A percentile compares a stretch with the other conserved stretches of the same genome.
Conservation (phyloP, 1,140 invertebrate species). For the Bursaphelenchus mucronatus region DNA sequence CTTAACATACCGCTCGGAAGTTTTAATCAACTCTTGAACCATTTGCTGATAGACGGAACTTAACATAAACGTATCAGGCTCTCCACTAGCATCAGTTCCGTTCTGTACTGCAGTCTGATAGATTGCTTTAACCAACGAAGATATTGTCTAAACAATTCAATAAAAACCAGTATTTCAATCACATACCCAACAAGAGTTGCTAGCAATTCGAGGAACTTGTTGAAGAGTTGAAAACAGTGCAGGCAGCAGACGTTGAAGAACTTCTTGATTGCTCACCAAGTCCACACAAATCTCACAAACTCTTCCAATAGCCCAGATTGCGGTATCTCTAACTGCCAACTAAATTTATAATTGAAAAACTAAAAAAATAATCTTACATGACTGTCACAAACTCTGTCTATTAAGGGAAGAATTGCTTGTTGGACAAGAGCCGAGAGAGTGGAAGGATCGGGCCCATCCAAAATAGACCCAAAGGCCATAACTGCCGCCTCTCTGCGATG, state of each 20-base stretch:
- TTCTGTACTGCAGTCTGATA: constrained; percentile 71
- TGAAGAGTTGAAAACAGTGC: constrained; percentile 78
- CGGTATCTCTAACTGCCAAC: constrained; percentile 86
- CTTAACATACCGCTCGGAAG: constrained; percentile 79
- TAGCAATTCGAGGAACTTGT: constrained; percentile 87
- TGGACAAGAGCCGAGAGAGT: constrained; percentile 88
- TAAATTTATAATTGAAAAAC: constrained; percentile 27
- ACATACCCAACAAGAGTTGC: constrained; percentile 90
- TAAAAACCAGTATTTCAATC: constrained; percentile 11
- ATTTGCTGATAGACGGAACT: constrained; percentile 89
- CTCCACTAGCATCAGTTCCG: constrained; percentile 66
- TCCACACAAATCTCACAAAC: constrained; percentile 96
- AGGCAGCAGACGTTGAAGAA: constrained; percentile 76
- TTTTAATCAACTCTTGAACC: constrained; percentile 81
- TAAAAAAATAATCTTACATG: constrained; percentile 63
- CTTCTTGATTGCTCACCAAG: constrained; percentile 83
- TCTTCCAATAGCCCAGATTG: constrained; percentile 93
- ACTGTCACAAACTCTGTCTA: constrained; percentile 83
- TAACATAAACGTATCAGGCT: constrained; percentile 87
- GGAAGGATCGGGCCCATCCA: constrained; percentile 81
- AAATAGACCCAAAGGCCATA: constrained; percentile 94
- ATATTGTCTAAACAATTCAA: constrained; percentile 71
- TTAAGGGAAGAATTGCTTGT: constrained; percentile 89
- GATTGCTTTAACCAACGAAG: constrained; percentile 90
- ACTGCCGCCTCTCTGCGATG: constrained; percentile 89